phyloP scores from a whole-genome alignment of 2,797 vertebrate genomes.

The Spinus pinus region DNA sequence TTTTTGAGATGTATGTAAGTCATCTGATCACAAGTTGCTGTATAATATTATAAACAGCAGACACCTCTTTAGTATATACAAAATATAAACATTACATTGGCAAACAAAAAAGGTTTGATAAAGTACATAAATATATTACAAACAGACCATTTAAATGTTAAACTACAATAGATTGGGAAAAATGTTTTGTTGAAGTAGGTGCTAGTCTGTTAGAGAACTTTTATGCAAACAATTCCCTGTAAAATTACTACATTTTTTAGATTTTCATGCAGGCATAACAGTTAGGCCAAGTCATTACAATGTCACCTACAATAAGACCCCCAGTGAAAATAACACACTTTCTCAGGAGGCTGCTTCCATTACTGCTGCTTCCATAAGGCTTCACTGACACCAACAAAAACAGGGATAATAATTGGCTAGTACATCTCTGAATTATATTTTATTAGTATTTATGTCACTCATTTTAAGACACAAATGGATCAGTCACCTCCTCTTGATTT shows the following conservation, averaged over 20 bases:
- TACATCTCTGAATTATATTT: slow-evolving; percentile 2
- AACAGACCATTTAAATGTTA: neutral
- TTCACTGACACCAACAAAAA: neutral
- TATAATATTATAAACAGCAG: neutral
- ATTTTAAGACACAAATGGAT: neutral
- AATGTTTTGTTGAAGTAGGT: neutral
- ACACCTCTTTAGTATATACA: neutral
- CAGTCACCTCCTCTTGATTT: neutral
- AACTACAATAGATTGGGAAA: neutral
- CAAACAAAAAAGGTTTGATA: neutral
- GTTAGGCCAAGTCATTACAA: neutral
- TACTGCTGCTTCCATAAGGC: neutral
- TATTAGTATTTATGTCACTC: neutral
- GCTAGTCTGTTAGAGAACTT: neutral
- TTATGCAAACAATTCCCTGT: neutral
- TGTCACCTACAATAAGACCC: neutral
- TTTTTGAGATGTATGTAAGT: neutral
- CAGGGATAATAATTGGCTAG: neutral
- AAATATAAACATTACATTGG: neutral
- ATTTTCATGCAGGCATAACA: neutral
- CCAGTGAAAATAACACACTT: neutral
- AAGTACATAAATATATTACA: neutral
- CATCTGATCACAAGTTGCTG: neutral
- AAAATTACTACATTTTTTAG: neutral
- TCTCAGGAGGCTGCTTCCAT: neutral